Conservation (phyloP, 1,140 invertebrate species). For the Aricia agestis region DNA sequence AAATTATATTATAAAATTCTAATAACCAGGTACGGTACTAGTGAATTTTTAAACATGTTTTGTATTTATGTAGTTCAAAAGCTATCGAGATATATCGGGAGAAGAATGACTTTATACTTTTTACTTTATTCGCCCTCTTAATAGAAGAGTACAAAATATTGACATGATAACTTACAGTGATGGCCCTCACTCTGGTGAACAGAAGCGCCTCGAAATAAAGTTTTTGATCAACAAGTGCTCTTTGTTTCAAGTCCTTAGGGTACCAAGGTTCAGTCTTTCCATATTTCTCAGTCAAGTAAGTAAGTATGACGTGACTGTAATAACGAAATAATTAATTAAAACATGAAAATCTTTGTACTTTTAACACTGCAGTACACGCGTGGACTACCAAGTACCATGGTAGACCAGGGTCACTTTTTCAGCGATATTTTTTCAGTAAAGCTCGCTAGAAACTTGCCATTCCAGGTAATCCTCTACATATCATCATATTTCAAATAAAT, state of each 20-base stretch:
- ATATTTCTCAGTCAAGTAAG: constrained; percentile 82
- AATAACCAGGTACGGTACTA: no score
- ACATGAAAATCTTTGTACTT: no score
- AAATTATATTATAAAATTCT: no score
- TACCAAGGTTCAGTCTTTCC: constrained; percentile 80
- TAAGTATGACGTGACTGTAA: constrained; percentile 80
- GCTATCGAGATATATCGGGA: no score
- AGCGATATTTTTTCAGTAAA: constrained; percentile 10
- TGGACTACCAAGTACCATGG: constrained; percentile 5
- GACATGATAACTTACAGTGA: constrained; percentile 45
- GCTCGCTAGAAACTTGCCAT: constrained; percentile 14
- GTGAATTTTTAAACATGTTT: no score
- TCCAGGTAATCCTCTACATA: constrained; percentile 16
- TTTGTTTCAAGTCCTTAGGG: constrained; percentile 78
- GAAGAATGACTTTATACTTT: no score
- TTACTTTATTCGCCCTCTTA: no score
- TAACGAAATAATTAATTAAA: constrained; percentile 26
- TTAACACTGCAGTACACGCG: constrained; percentile 12
- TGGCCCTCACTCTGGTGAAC: constrained; percentile 71
- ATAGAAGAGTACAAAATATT: no score
- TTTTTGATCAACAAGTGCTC: constrained; percentile 82
- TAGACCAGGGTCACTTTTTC: constrained; percentile 18
- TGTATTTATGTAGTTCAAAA: no score
- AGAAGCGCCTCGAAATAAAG: constrained; percentile 82
- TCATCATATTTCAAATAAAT: no score